Evolutionary conservation across 2,797 vertebrate genomes (phyloP).

Genomic region (Argyrosomus regius): DNA sequence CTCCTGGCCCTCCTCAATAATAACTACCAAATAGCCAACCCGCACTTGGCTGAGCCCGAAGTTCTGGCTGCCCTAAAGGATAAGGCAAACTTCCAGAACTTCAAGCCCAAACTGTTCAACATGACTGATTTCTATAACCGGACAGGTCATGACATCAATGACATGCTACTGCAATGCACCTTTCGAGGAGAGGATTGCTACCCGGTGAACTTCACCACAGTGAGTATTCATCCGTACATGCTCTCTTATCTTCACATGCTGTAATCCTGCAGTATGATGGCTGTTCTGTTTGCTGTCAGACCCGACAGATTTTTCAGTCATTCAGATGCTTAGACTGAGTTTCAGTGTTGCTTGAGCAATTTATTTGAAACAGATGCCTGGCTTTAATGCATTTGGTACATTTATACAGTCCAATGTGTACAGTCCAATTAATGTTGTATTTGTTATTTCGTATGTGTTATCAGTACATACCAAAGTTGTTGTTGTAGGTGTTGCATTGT

Average conservation of each 20-base stretch:
- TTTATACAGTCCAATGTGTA: background rate
- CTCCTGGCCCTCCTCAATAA: slow-evolving; percentile 90
- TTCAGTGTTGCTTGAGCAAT: slow-evolving; percentile 25
- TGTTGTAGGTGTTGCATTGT: slow-evolving; percentile 28
- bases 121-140: slow-evolving; percentile 95
- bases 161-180: slow-evolving; percentile 93
- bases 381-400: slow-evolving; percentile 17
- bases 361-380: slow-evolving; percentile 26
- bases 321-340: slow-evolving; percentile 13
- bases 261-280: slow-evolving; percentile 18
- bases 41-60: slow-evolving; percentile 89
- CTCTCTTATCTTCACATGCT: slow-evolving; percentile 30
- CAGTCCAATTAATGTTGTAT: slow-evolving; percentile 13
- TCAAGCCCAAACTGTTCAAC: slow-evolving; percentile 92
- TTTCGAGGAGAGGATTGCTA: slow-evolving; percentile 89
- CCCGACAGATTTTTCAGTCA: slow-evolving; percentile 30
- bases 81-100: slow-evolving; percentile 92
- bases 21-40: slow-evolving; percentile 90
- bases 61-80: slow-evolving; percentile 89
- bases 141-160: slow-evolving; percentile 90
- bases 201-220: slow-evolving; percentile 89
- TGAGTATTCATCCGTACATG: slow-evolving; percentile 78
- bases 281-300: slow-evolving; percentile 34
- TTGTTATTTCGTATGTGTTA: slow-evolving; percentile 16
- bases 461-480: slow-evolving; percentile 9